phyloP scores from a whole-genome alignment of 2,113 vertebrate genomes.

The Recurvirostra avosetta region DNA sequence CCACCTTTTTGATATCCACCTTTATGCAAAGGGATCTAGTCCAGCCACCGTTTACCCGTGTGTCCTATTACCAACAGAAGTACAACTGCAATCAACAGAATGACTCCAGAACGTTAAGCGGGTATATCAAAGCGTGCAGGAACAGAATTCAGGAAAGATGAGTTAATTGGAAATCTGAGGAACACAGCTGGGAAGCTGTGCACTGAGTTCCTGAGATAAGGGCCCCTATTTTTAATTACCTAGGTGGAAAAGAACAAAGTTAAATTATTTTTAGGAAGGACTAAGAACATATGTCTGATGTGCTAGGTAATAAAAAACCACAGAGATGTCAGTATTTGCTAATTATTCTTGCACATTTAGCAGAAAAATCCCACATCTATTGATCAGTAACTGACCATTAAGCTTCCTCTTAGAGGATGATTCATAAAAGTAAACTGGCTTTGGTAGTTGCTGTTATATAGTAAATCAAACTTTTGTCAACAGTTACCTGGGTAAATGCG shows the following conservation, averaged over 20 bases:
- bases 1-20: not conserved
- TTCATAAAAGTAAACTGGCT: not conserved
- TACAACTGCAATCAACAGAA: not conserved
- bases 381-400: not conserved
- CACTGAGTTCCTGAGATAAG: slow-evolving; percentile 24
- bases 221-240: not conserved
- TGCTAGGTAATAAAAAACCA: not conserved
- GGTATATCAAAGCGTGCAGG: not conserved
- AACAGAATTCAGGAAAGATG: not conserved
- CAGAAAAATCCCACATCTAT: not conserved
- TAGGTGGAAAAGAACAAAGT: not conserved
- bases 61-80: not conserved
- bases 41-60: not conserved
- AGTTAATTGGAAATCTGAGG: slow-evolving; percentile 4
- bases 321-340: not conserved
- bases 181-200: not conserved
- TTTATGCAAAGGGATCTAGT: not conserved
- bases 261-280: not conserved
- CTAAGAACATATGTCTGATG: not conserved
- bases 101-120: not conserved
- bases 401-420: not conserved
- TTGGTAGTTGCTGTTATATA: not conserved
- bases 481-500: not conserved
- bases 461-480: not conserved
- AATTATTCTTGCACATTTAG: not conserved